A percentile compares a stretch with the other conserved stretches of the same genome.
Conservation (phyloP, 2,888 invertebrate species). For the Temnothorax rugatulus region DNA sequence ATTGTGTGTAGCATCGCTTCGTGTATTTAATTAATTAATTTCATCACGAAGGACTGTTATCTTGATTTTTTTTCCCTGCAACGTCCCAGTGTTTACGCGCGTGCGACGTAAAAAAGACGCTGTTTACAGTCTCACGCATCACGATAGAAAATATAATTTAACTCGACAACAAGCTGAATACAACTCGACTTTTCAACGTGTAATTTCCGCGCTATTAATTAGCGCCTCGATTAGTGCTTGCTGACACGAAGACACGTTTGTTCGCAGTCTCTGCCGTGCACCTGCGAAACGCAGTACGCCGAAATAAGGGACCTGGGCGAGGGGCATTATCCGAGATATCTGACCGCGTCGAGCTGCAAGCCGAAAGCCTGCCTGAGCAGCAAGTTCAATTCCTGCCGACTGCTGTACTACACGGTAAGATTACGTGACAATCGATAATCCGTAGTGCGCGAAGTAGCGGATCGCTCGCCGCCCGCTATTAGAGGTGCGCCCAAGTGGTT, state of each 20-base stretch:
- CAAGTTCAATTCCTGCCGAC: slow-evolving; percentile 75
- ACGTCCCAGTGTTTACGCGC: neutral
- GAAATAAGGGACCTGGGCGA: slow-evolving; percentile 76
- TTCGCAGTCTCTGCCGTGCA: slow-evolving; percentile 70
- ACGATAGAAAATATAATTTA: neutral
- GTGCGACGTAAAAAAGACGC: neutral
- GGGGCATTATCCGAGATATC: slow-evolving; percentile 78
- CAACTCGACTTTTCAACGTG: neutral
- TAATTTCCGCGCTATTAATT: neutral
- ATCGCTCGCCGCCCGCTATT: neutral
- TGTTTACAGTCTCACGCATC: neutral
- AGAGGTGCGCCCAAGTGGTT: slow-evolving; percentile 3
- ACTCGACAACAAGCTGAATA: neutral
- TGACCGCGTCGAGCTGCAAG: slow-evolving; percentile 75
- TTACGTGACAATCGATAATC: slow-evolving; percentile 43
- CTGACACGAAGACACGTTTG: neutral
- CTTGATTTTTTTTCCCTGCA: neutral
- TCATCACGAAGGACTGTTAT: neutral
- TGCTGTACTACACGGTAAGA: slow-evolving; percentile 76
- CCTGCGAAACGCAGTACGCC: slow-evolving; percentile 76
- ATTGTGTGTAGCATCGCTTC: neutral
- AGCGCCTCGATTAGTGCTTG: neutral
- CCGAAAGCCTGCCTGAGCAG: slow-evolving; percentile 70
- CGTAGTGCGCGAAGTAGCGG: neutral
- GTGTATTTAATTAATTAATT: slow-evolving; percentile 31